These are phyloP conservation scores for Eristalinus sepulchralis DNA, from an alignment of 2,888 invertebrate species.

Conservation along the genomic window DNA sequence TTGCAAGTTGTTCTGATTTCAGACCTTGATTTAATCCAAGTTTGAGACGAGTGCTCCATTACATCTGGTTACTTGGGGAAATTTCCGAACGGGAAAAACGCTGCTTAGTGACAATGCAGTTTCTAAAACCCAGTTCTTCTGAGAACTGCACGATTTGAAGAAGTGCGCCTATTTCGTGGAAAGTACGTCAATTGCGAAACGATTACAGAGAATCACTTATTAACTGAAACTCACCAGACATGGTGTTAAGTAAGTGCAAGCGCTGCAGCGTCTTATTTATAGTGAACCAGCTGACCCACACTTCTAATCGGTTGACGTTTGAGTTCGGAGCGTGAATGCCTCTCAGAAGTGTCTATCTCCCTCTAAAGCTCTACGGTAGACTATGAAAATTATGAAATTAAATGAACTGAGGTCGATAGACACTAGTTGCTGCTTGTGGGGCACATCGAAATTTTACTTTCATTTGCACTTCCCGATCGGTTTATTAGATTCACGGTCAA, in stretches of 20 bases:
- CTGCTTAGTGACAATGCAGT: background rate
- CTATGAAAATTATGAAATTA: too few relatives aligned
- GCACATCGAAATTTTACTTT: too few relatives aligned
- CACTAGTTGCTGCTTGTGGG: too few relatives aligned
- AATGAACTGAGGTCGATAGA: too few relatives aligned
- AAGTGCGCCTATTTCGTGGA: background rate
- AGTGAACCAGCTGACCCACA: background rate
- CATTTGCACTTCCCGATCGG: too few relatives aligned
- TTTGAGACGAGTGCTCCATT: background rate
- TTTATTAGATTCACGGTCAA: too few relatives aligned
- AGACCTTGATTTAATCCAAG: background rate
- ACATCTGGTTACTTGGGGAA: background rate
- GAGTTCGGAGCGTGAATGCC: background rate
- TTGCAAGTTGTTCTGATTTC: background rate
- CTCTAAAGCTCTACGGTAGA: background rate
- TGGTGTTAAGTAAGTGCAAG: background rate
- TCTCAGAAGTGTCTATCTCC: background rate
- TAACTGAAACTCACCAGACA: background rate
- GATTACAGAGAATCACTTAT: background rate
- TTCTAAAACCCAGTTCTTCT: background rate
- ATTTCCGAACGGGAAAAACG: background rate
- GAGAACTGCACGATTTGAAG: background rate
- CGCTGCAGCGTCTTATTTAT: background rate
- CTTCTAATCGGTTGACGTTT: background rate
- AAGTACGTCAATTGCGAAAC: too few relatives aligned